Conservation (phyloP, 2,113 vertebrate genomes). For the Sinocyclocheilus grahami region DNA sequence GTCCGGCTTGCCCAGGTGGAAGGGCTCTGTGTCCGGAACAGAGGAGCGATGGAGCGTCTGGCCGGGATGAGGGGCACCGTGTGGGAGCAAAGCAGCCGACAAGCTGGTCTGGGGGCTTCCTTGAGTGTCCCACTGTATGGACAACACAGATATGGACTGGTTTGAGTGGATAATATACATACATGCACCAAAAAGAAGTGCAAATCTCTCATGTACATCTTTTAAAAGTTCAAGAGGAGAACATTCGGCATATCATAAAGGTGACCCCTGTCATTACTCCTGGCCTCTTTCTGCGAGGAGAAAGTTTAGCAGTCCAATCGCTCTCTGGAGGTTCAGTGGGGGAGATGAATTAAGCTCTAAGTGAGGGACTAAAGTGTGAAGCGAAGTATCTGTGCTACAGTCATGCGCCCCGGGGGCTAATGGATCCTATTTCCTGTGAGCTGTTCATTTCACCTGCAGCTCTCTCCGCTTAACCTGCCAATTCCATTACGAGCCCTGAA, state of each 20-base stretch:
- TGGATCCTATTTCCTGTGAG: slow-evolving; percentile 47
- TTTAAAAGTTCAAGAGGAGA: slow-evolving; percentile 4
- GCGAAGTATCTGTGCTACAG: slow-evolving; percentile 38
- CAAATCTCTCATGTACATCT: neutral
- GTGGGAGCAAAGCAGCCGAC: slow-evolving; percentile 82
- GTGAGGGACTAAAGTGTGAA: slow-evolving; percentile 39
- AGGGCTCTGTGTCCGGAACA: slow-evolving; percentile 92
- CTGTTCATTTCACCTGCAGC: slow-evolving; percentile 36
- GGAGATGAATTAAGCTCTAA: slow-evolving; percentile 46
- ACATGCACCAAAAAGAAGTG: neutral
- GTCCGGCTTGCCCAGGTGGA: slow-evolving; percentile 95
- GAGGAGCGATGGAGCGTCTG: slow-evolving; percentile 88
- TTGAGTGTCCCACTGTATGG: slow-evolving; percentile 88
- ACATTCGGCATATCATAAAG: neutral
- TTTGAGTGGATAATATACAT: neutral
- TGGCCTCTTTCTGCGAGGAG: neutral
- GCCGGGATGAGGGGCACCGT: slow-evolving; percentile 86
- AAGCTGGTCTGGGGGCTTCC: slow-evolving; percentile 92
- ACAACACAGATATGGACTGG: slow-evolving; percentile 10
- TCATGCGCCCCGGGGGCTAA: slow-evolving; percentile 39
- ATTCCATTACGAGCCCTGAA: neutral
- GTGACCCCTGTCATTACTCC: slow-evolving; percentile 11
- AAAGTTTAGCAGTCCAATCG: neutral
- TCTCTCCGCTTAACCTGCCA: slow-evolving; percentile 38
- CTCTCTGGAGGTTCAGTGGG: slow-evolving; percentile 22